phyloP scores from a whole-genome alignment of 2,113 vertebrate genomes.

The Brachyhypopomus gauderio region DNA sequence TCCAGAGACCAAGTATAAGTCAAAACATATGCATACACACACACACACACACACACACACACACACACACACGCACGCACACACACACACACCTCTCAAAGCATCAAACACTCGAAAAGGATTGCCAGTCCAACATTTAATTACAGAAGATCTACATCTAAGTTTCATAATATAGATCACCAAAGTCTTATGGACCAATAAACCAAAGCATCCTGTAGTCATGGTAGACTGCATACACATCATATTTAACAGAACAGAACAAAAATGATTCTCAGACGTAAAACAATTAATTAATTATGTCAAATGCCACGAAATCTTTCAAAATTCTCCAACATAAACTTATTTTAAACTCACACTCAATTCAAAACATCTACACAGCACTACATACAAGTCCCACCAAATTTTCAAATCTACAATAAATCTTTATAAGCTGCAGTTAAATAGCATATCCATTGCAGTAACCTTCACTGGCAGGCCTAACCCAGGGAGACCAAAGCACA shows the following conservation, averaged over 20 bases:
- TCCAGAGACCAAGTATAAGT: conserved; percentile 44
- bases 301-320: background rate
- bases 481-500: background rate
- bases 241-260: conserved; percentile 18
- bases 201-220: conserved; percentile 20
- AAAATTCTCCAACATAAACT: background rate
- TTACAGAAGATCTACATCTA: conserved; percentile 33
- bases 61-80: conserved; percentile 9
- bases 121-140: conserved; percentile 40
- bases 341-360: too few species aligned
- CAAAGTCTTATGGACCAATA: conserved; percentile 25
- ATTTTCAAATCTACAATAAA: too few species aligned
- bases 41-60: conserved; percentile 21
- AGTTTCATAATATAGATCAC: conserved; percentile 32
- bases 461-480: background rate
- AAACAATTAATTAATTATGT: background rate
- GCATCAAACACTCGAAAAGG: background rate
- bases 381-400: too few species aligned
- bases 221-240: conserved; percentile 26
- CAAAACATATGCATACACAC: conserved; percentile 10
- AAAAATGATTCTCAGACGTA: background rate
- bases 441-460: too few species aligned
- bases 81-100: conserved; percentile 21
- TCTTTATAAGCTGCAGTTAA: too few species aligned
- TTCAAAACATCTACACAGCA: too few species aligned